phyloP scores from a whole-genome alignment of 2,888 invertebrate species.

The Synergus itoensis region DNA sequence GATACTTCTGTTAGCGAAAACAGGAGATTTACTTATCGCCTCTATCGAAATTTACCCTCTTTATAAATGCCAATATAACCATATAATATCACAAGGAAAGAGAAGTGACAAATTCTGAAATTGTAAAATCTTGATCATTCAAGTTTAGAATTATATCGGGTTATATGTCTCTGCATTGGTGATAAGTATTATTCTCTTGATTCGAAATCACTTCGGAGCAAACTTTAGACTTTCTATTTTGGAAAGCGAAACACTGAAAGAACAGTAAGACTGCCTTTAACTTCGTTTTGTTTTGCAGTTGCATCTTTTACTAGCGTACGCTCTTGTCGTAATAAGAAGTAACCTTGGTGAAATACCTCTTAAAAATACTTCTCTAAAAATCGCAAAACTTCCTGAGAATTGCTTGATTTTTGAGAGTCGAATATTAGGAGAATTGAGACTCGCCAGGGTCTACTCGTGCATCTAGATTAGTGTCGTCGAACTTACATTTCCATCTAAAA shows the following conservation, averaged over 20 bases:
- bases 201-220: background rate
- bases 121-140: background rate
- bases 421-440: background rate
- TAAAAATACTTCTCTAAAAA: slow-evolving; percentile 5
- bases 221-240: slow-evolving; percentile 16
- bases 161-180: background rate
- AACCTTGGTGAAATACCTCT: background rate
- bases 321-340: slow-evolving; percentile 11
- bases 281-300: slow-evolving; percentile 31
- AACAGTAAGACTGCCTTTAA: slow-evolving; percentile 34
- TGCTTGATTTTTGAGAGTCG: background rate
- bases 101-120: background rate
- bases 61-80: background rate
- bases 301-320: slow-evolving; percentile 18
- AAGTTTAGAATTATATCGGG: background rate
- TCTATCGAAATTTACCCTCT: background rate
- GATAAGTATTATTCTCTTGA: slow-evolving; percentile 31
- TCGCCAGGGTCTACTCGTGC: slow-evolving; percentile 4
- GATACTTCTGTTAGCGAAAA: slow-evolving; percentile 20
- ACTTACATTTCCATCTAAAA: background rate
- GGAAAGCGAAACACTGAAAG: slow-evolving; percentile 27
- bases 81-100: background rate
- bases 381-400: background rate
- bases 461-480: background rate
- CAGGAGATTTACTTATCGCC: slow-evolving; percentile 27